Conservation (phyloP, 2,113 vertebrate species). For the Cynocephalus volans region DNA sequence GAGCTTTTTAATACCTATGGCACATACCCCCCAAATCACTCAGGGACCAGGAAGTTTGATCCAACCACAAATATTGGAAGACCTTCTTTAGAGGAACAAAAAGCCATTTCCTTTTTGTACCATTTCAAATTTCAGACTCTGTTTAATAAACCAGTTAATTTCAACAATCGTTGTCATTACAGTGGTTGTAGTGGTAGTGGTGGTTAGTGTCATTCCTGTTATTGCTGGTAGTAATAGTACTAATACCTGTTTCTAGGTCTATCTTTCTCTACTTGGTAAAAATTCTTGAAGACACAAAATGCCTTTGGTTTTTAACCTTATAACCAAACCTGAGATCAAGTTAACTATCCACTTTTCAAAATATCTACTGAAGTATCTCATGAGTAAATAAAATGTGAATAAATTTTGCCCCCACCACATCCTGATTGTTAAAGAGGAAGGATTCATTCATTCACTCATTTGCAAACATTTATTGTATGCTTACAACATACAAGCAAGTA, state of each 20-base stretch:
- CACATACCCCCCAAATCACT: not conserved
- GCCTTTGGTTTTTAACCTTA: not conserved
- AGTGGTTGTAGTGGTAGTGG: not conserved
- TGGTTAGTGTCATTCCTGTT: not conserved
- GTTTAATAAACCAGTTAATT: not conserved
- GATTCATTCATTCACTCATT: not conserved
- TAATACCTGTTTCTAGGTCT: not conserved
- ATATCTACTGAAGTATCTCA: not conserved
- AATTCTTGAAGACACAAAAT: not conserved
- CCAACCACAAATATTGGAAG: not conserved
- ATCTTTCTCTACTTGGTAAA: not conserved
- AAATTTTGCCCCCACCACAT: not conserved
- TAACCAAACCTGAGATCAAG: not conserved
- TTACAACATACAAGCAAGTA: not conserved
- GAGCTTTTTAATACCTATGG: not conserved
- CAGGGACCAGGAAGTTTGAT: not conserved
- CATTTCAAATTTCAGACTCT: not conserved
- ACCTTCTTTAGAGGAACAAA: not conserved
- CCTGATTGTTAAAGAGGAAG: not conserved
- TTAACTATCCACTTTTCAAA: not conserved
- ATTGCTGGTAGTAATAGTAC: not conserved
- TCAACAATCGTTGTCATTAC: not conserved
- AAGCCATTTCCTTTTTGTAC: not conserved
- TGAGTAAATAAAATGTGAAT: not conserved
- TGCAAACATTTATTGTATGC: not conserved